Conservation (phyloP, 2,888 invertebrate species). For the Euplexia lucipara region DNA sequence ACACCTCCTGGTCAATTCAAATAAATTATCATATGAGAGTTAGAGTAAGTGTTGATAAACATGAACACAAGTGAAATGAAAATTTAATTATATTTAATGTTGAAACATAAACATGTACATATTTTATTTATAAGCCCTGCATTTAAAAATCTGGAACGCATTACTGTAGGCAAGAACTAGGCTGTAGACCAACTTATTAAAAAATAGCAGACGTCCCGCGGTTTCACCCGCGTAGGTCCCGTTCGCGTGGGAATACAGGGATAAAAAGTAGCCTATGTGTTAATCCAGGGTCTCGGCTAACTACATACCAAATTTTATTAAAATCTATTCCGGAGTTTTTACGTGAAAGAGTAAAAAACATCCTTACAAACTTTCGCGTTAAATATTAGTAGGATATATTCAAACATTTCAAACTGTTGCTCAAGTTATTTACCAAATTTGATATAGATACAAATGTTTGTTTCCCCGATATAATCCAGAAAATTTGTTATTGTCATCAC, state of each 20-base stretch:
- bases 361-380: too few species aligned
- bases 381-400: too few species aligned
- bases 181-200: neutral
- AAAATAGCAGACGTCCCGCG: too few species aligned
- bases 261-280: too few species aligned
- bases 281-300: too few species aligned
- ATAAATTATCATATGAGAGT: conserved; percentile 75
- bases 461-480: conserved; percentile 8
- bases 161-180: conserved; percentile 1
- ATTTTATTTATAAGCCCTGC: conserved; percentile 14
- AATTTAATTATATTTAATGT: conserved; percentile 43
- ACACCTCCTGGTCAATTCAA: conserved; percentile 74
- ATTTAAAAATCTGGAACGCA: neutral
- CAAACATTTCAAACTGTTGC: neutral
- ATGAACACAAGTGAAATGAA: conserved; percentile 58
- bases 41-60: conserved; percentile 73
- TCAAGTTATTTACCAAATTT: conserved; percentile 13
- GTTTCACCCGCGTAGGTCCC: too few species aligned
- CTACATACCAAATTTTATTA: too few species aligned
- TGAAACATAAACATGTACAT: conserved; percentile 37
- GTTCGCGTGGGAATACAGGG: too few species aligned
- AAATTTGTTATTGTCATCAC: conserved; percentile 15
- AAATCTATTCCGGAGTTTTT: too few species aligned
- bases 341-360: too few species aligned
- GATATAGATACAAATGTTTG: conserved; percentile 3